phyloP scores from a whole-genome alignment of 2,888 invertebrate genomes.

The Macropis europaea region DNA sequence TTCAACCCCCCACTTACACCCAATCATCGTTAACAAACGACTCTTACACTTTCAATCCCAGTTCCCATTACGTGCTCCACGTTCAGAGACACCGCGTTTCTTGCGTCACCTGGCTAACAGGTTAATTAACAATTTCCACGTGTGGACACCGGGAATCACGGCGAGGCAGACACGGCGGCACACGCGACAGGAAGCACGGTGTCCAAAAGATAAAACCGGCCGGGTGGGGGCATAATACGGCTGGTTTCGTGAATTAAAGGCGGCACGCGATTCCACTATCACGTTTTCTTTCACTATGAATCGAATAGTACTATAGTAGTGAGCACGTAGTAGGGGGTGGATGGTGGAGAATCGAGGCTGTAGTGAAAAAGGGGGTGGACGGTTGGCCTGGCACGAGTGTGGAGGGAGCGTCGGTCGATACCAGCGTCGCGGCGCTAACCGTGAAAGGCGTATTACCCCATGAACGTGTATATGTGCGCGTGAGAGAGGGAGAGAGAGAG shows the following conservation, averaged over 20 bases:
- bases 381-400: slow-evolving; percentile 38
- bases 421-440: slow-evolving; percentile 67
- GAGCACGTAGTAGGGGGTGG: slow-evolving; percentile 47
- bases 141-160: background rate
- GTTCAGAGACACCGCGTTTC: too few species aligned
- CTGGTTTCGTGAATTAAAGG: slow-evolving; percentile 46
- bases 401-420: slow-evolving; percentile 66
- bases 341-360: slow-evolving; percentile 29
- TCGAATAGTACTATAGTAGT: slow-evolving; percentile 68
- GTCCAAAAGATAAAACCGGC: slow-evolving; percentile 3
- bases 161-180: background rate
- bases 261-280: slow-evolving; percentile 66
- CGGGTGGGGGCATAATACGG: slow-evolving; percentile 11
- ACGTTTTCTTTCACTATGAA: slow-evolving; percentile 60
- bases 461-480: too few species aligned
- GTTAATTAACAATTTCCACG: background rate
- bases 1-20: too few species aligned
- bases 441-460: slow-evolving; percentile 61
- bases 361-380: slow-evolving; percentile 39
- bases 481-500: slow-evolving; percentile 37
- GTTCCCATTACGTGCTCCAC: too few species aligned
- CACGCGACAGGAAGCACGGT: background rate
- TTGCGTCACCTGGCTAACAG: too few species aligned
- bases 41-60: too few species aligned
- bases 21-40: too few species aligned